Base-by-base conservation (phyloP, 2,888 invertebrate species). In the Microctonus aethiopoides region DNA sequence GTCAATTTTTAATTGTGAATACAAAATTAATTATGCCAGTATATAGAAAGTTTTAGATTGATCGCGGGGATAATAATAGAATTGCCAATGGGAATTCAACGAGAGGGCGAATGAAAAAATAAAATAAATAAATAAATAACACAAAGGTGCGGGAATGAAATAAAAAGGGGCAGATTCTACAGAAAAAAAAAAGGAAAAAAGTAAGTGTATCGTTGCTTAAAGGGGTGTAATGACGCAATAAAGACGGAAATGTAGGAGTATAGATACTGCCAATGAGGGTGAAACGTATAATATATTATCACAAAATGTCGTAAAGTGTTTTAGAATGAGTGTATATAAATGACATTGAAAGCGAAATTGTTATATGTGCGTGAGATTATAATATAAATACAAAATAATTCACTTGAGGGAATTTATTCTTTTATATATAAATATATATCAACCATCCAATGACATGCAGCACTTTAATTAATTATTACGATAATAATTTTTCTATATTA, bases 251-350 rank as follows among this genome's bases (percentile, higher is more conserved):
- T 5, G 7, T 29, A 29, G 29, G 29, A 7, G 7, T 7, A n/a
- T 36, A 22, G 24, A 64, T 54, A 34, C 24, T 36, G 54, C 32
- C 34, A 34, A 32, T 60, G 46, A 9, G 16, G 26, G 20, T 46
- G 4, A 26, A 52, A 5, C 20, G 16, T 57, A 16, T 56, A 54
- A 65, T 39, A 66, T 65, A 67, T 59, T n/a, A 62, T 36, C 59
- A 62, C 54, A 64, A 71, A 73, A 75, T 70, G 75, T 78, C 80
- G 75, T 79, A 79, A 79, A 79, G 70, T 75, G 72, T 78, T 81
- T 79, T 79, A 79, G 74, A 76, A 76, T 74, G 67, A 66, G 67
- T 73, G 67, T 59, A 32, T 32, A 75, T 80, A 81, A 80, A 80
- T 72, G 75, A 73, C 71, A 68, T 74, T 71, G 76, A 77, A 74